phyloP scores from a whole-genome alignment of 2,888 invertebrate genomes.

The Biston stratarius region DNA sequence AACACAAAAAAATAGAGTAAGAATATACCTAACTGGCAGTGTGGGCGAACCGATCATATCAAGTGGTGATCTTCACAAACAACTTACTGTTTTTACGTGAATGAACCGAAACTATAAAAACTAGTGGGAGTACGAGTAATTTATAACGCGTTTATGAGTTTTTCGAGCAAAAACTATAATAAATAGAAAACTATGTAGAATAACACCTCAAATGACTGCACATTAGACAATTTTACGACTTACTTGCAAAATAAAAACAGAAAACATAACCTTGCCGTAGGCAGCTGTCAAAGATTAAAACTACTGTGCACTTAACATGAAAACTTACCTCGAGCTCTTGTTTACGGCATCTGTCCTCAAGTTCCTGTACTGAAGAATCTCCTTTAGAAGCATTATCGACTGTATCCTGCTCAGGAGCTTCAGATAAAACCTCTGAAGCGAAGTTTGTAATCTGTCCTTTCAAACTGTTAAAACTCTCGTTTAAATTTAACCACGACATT shows the following conservation, averaged over 20 bases:
- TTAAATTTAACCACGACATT: slow-evolving; percentile 90
- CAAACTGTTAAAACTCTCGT: slow-evolving; percentile 89
- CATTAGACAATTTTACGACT: slow-evolving; percentile 13
- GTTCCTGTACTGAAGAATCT: slow-evolving; percentile 73
- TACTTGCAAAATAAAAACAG: slow-evolving; percentile 52
- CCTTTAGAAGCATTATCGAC: slow-evolving; percentile 54
- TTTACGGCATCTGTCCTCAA: slow-evolving; percentile 84
- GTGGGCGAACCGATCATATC: slow-evolving; percentile 18
- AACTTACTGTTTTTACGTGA: too few relatives aligned
- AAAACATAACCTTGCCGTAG: slow-evolving; percentile 77
- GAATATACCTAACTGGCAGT: neutral
- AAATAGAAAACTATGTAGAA: neutral
- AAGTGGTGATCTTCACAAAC: slow-evolving; percentile 2
- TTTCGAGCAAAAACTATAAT: neutral
- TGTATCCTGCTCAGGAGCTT: slow-evolving; percentile 86
- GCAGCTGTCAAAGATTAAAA: slow-evolving; percentile 64
- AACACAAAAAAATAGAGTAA: too few relatives aligned
- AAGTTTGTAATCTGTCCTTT: slow-evolving; percentile 96
- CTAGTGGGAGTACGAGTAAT: too few relatives aligned
- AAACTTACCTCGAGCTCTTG: slow-evolving; percentile 88
- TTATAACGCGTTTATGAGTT: too few relatives aligned
- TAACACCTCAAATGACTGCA: slow-evolving; percentile 1
- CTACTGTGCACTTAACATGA: slow-evolving; percentile 33
- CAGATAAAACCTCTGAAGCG: slow-evolving; percentile 95
- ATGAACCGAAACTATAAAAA: too few relatives aligned